Base-by-base conservation (phyloP, 2,797 vertebrate genomes). In the Pipistrellus kuhlii region DNA sequence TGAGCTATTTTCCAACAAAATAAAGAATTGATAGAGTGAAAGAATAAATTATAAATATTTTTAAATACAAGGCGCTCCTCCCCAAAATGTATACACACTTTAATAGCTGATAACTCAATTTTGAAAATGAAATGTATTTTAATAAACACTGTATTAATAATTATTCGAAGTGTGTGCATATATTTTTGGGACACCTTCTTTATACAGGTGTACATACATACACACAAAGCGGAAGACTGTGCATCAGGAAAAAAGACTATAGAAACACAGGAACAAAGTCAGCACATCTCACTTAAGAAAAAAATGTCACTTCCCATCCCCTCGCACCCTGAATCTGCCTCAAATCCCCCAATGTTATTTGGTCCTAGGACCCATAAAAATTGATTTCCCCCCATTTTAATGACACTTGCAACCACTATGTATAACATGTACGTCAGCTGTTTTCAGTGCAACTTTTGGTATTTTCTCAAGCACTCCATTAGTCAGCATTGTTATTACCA, bases 391-490 rank as follows among this genome's bases (percentile, higher is more conserved):
- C 53, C 17, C 21, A 17, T 41, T 46, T 91, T 51, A 48, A 78
- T 51, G 81, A 57, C 18, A 23, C 2, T 53, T 48, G 81, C 11
- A 38, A 46, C 21, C 17, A 30, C 11, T 17, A 18, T 32, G 8
- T 13, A 38, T 30, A 77, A 83, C 14, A 76, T 80, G 13, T 55
- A 78, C 55, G n/a, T 20, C 44, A 71, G 8, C 8, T 77, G 13
- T 82, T 81, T 90, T 51, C 68, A 32, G 78, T 38, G 20, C 44
- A 69, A 5, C 8, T 0, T 32, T 38, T 57, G 8, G 21, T 71
- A 75, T 89, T 91, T 81, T 75, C 80, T 81, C 48, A 86, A 66
- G 27, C 15, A 68, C 44, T 72, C 55, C 9, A 6, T 87, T 85
- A 84, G 32, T 88, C 83, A 91, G 5, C 41, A 64, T 91, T 85